Base-by-base conservation (phyloP, 2,113 vertebrate genomes). In the Amazona vittata region DNA sequence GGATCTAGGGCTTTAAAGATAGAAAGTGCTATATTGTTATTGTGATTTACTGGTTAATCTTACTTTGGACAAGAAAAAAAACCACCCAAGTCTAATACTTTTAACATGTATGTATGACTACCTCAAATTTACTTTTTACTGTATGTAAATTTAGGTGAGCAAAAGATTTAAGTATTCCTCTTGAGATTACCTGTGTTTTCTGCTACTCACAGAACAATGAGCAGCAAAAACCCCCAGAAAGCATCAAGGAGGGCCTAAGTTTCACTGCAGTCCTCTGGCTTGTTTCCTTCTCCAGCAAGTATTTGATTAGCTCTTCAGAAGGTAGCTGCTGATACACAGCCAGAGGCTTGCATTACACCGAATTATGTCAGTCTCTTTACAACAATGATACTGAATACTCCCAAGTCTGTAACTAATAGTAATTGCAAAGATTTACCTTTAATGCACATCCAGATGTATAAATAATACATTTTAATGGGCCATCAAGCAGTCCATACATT, bases 221-320 rank as follows among this genome's bases (percentile, higher is more conserved):
- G 24, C 2, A 68, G 26, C 25, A 43, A 15, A 57, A 20, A 39
- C 4, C 4, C 4, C 15, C 57, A 35, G 3, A 25, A 82, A 73
- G 2, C 0, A 2, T 12, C 28, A 67, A 53, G 39, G 33, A 57
- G 9, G 88, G 31, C 2, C 0, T 19, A 50, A 70, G 46, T 71
- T 78, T 78, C 81, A 74, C 73, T 90, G 47, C 63, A 95, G 79
- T 43, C n/a, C 50, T 92, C 59, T 47, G 31, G 29, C 46, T 89
- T 87, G 47, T 69, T 91, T 87, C 69, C 59, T 75, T 55, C 71
- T 60, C 33, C 71, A 59, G 20, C 83, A 93, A 94, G 83, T 92
- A 81, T 93, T 88, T 96, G 53, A 59, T 35, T 63, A 60, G 90
- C 71, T 73, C 68, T 92, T 83, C 70, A 75, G 85, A 81, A 70